A percentile compares a stretch with the other conserved stretches of the same genome.
Evolutionary conservation across 2,113 vertebrate genomes (phyloP).

Genomic region (Apistogramma diplotaenia): DNA sequence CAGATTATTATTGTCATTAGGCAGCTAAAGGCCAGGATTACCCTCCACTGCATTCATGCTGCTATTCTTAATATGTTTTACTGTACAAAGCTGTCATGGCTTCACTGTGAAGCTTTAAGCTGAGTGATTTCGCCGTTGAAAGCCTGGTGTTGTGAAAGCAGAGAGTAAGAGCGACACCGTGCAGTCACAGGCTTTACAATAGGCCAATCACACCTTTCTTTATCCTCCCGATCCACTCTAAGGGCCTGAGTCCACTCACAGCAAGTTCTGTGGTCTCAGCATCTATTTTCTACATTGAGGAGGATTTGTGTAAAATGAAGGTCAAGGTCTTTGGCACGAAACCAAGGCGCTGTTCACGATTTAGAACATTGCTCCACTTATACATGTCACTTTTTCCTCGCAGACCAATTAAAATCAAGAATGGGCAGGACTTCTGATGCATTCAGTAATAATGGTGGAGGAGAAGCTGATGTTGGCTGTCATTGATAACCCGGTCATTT

Average conservation of each 20-base stretch:
- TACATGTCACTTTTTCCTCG: neutral
- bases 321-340: neutral
- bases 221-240: neutral
- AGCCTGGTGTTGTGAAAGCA: neutral
- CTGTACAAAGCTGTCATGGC: neutral
- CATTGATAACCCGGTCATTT: no score
- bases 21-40: neutral
- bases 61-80: neutral
- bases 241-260: neutral
- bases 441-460: neutral
- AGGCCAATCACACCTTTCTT: neutral
- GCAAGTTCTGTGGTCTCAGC: neutral
- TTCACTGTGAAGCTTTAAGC: neutral
- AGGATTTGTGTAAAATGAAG: neutral
- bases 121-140: neutral
- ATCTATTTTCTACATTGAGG: neutral
- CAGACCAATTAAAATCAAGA: neutral
- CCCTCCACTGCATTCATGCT: neutral
- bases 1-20: neutral
- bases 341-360: neutral
- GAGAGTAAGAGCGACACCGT: neutral
- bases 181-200: neutral
- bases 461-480: no score
- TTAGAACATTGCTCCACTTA: neutral
- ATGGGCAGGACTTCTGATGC: neutral